phyloP scores from a whole-genome alignment of 2,113 vertebrate species.

The Stomatorhinus ivindoensis region DNA sequence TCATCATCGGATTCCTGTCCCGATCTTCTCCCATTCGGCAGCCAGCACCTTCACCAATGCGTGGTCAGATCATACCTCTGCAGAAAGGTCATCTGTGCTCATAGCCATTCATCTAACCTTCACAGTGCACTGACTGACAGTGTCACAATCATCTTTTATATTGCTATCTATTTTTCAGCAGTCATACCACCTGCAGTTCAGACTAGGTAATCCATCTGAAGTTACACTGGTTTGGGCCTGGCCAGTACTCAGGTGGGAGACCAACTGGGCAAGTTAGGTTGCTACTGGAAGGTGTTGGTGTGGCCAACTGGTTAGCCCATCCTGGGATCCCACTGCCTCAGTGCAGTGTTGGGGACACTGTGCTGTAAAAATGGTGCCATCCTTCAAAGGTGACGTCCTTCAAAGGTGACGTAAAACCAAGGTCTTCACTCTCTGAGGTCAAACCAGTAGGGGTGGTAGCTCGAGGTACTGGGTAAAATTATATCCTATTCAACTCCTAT shows the following conservation, averaged over 20 bases:
- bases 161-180: neutral
- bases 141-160: neutral
- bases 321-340: too few species aligned
- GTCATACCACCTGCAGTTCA: neutral
- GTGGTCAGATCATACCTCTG: neutral
- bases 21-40: neutral
- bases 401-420: neutral
- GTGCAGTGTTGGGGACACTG: too few species aligned
- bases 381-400: neutral
- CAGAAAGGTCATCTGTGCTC: neutral
- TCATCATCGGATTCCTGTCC: neutral
- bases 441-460: neutral
- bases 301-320: too few species aligned
- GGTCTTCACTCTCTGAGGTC: neutral
- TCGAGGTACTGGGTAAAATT: neutral
- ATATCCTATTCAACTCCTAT: neutral
- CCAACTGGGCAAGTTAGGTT: too few species aligned
- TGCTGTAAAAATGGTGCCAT: too few species aligned
- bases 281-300: too few species aligned
- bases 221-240: too few species aligned
- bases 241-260: too few species aligned
- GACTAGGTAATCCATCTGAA: neutral
- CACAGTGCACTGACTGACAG: neutral
- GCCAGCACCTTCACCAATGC: neutral
- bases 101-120: neutral